Evolutionary conservation across 2,113 vertebrate species (phyloP).

Genomic region (Podarcis muralis): DNA sequence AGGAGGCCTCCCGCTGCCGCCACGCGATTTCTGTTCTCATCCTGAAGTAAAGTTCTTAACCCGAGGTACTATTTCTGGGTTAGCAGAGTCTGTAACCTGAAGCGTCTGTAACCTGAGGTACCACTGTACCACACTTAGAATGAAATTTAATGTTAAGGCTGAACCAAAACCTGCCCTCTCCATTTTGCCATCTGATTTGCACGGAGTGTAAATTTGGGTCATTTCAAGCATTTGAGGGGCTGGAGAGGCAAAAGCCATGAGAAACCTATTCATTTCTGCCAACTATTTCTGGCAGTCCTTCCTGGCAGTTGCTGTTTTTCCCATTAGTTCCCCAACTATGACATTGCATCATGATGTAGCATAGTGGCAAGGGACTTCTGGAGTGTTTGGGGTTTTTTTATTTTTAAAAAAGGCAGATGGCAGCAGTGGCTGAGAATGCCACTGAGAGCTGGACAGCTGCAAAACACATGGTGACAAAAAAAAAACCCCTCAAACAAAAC

Average conservation of each 20-base stretch:
- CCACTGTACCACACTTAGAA: background rate
- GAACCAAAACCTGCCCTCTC: background rate
- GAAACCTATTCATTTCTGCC: background rate
- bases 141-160: background rate
- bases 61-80: no score
- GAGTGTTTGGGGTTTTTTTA: no score
- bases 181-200: no score
- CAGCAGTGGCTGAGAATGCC: background rate
- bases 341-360: background rate
- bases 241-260: background rate
- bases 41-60: no score
- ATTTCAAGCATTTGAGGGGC: background rate
- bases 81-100: no score
- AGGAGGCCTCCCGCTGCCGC: no score
- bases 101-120: no score
- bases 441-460: background rate
- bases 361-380: background rate
- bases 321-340: background rate
- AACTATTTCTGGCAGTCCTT: background rate
- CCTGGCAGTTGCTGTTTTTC: background rate
- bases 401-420: background rate
- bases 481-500: no score
- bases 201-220: no score
- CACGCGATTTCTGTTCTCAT: no score
- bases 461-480: background rate